phyloP scores from a whole-genome alignment of 2,113 vertebrate species.

The Cercopithecus mona region DNA sequence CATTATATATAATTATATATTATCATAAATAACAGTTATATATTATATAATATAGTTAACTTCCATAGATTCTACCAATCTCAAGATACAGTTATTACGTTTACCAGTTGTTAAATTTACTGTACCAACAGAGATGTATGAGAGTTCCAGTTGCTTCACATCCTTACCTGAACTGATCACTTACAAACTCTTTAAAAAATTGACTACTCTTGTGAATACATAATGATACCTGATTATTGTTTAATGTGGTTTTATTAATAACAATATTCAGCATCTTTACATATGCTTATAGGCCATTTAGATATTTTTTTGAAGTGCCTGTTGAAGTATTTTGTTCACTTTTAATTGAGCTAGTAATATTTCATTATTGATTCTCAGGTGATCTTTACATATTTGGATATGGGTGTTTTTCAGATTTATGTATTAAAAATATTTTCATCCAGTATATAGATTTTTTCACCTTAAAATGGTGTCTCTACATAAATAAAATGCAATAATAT shows the following conservation, averaged over 20 bases:
- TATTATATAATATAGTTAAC: background rate
- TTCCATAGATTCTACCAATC: background rate
- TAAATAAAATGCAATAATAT: background rate
- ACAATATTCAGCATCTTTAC: background rate
- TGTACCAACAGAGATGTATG: background rate
- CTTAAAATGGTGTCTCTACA: background rate
- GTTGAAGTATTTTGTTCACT: background rate
- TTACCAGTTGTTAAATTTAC: background rate
- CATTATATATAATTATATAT: background rate
- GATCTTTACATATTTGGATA: background rate
- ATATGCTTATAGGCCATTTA: background rate
- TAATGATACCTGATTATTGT: too few relatives aligned
- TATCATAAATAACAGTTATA: background rate
- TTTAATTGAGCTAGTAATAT: background rate
- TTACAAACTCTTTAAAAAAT: background rate
- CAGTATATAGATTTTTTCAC: background rate
- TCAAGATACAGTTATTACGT: background rate
- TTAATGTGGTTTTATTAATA: background rate
- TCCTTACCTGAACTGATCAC: accelerated
- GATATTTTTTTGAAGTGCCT: background rate
- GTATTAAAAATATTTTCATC: background rate
- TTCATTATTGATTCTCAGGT: background rate
- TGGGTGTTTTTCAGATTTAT: background rate
- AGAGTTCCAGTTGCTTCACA: background rate
- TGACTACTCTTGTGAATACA: background rate